phyloP scores from a whole-genome alignment of 2,113 vertebrate genomes.

The Sorex araneus region DNA sequence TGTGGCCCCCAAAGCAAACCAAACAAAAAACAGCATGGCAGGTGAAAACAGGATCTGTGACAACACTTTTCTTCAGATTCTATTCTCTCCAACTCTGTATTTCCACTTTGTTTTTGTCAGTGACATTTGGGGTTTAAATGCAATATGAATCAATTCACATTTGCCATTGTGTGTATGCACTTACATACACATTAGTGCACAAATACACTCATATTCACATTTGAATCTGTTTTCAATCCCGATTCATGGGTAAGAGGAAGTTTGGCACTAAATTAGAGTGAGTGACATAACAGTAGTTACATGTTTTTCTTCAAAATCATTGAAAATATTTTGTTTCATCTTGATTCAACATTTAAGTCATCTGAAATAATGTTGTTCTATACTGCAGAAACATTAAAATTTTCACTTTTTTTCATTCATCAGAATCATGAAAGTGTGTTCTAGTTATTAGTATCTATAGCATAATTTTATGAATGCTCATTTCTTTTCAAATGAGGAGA shows the following conservation, averaged over 20 bases:
- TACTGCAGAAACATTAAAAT: neutral
- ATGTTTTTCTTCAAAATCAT: neutral
- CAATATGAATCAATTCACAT: conserved; percentile 33
- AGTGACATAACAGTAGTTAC: conserved; percentile 27
- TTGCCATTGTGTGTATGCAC: neutral
- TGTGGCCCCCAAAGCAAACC: too few species aligned
- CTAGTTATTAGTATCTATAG: conserved; percentile 32
- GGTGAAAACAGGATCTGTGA: neutral
- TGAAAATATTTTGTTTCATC: conserved; percentile 52
- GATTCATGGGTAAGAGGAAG: conserved; percentile 24
- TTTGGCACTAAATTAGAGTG: neutral
- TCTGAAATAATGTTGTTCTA: conserved; percentile 51
- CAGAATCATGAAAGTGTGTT: conserved; percentile 31
- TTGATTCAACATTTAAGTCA: conserved; percentile 55
- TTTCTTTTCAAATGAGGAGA: conserved; percentile 66
- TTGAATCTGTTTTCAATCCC: conserved; percentile 38
- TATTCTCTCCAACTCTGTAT: neutral
- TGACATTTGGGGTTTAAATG: conserved; percentile 30
- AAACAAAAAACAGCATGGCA: too few species aligned
- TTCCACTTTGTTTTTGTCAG: conserved; percentile 56
- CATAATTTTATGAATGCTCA: conserved; percentile 61
- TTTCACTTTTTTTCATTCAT: conserved; percentile 50
- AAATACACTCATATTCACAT: neutral
- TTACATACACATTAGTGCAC: too few species aligned
- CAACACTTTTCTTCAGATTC: conserved; percentile 18